These are phyloP conservation scores for Drosophila baimaii DNA, from an alignment of 1,140 invertebrate genomes.

Conservation along the genomic window DNA sequence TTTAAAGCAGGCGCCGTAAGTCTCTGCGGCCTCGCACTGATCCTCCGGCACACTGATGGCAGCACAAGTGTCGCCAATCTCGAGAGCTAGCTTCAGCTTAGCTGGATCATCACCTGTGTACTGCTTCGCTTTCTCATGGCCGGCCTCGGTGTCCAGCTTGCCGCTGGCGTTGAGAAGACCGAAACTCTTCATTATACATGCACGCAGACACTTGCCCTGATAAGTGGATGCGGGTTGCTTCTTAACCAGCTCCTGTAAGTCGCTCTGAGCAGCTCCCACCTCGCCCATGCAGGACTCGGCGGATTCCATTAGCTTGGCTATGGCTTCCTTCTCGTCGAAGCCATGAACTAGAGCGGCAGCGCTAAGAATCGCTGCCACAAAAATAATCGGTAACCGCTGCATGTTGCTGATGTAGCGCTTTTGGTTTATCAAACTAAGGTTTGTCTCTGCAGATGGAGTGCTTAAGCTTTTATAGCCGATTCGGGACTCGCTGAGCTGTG, in stretches of 20 bases:
- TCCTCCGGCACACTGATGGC: conserved; percentile 55
- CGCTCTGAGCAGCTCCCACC: conserved; percentile 48
- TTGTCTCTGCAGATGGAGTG: neutral
- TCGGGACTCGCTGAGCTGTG: conserved; percentile 56
- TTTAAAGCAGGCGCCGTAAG: conserved; percentile 60
- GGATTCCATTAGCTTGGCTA: conserved; percentile 54
- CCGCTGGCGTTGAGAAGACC: conserved; percentile 44
- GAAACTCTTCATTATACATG: conserved; percentile 71
- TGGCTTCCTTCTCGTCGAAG: conserved; percentile 60
- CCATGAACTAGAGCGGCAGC: conserved; percentile 33
- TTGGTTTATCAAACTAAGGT: conserved; percentile 25
- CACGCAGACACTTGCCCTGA: conserved; percentile 62
- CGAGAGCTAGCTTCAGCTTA: conserved; percentile 59
- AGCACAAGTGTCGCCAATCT: conserved; percentile 63
- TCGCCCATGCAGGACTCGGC: conserved; percentile 52
- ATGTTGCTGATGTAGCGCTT: conserved; percentile 40
- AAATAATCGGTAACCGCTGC: conserved; percentile 25
- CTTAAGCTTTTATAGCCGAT: conserved; percentile 29
- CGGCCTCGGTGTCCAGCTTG: conserved; percentile 50
- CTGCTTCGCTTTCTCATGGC: conserved; percentile 65
- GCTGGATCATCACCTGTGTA: conserved; percentile 59
- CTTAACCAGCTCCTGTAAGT: conserved; percentile 53
- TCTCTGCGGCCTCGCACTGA: conserved; percentile 68
- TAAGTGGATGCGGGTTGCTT: conserved; percentile 46
- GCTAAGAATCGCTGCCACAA: conserved; percentile 33